A percentile compares a stretch with the other conserved stretches of the same genome.
Conservation (phyloP, 2,888 invertebrate species). For the Homarus gammarus region DNA sequence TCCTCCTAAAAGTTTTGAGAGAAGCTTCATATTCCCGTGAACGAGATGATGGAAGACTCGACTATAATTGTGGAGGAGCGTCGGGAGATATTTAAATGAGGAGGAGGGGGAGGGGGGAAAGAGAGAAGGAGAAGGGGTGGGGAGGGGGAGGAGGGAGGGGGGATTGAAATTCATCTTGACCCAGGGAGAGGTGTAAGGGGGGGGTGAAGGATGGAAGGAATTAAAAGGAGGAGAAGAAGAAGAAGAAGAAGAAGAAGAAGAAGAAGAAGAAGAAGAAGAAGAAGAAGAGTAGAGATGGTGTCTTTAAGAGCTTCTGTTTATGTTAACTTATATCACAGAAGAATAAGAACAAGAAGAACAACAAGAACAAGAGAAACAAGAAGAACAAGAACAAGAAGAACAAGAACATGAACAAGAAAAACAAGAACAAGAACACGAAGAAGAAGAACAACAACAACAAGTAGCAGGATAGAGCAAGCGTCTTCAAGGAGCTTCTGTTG, state of each 20-base stretch:
- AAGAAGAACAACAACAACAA: too few relatives aligned
- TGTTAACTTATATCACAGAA: too few relatives aligned
- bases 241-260: constrained; percentile 70
- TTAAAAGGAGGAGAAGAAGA: too few relatives aligned
- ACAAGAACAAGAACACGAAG: too few relatives aligned
- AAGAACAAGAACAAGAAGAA: constrained; percentile 10
- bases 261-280: constrained; percentile 27
- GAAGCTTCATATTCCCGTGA: too few relatives aligned
- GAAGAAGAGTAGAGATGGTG: too few relatives aligned
- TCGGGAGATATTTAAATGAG: background rate
- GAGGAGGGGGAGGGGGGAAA: background rate
- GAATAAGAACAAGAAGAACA: too few relatives aligned
- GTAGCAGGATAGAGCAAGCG: background rate
- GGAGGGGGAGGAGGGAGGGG: background rate
- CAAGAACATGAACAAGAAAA: too few relatives aligned
- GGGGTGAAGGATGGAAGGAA: too few relatives aligned
- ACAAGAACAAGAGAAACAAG: too few relatives aligned
- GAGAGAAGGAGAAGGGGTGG: background rate
- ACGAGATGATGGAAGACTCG: background rate
- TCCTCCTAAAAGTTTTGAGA: too few relatives aligned
- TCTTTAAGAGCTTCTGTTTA: too few relatives aligned
- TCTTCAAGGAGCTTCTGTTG: background rate
- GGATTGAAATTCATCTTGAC: background rate
- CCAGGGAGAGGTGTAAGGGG: background rate
- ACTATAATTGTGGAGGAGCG: background rate